phyloP scores from a whole-genome alignment of 2,113 vertebrate species.

The Petrocephalus zakoni region DNA sequence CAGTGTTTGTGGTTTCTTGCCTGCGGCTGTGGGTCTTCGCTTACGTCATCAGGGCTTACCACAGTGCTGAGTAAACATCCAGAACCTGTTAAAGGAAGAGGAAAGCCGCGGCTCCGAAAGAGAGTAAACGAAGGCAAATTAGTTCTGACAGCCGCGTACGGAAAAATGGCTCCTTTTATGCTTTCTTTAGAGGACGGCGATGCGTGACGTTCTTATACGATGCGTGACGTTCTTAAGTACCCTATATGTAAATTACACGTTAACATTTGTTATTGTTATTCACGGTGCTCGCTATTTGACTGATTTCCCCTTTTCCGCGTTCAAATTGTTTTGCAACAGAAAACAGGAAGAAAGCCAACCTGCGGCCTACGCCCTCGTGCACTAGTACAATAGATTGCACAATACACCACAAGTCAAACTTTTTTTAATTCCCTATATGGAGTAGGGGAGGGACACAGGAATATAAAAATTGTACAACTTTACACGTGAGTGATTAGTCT shows the following conservation, averaged over 20 bases:
- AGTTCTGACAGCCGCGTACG: background rate
- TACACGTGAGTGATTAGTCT: background rate
- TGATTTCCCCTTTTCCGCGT: background rate
- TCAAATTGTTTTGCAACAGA: background rate
- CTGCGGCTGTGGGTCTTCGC: slow-evolving; percentile 49
- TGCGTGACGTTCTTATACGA: background rate
- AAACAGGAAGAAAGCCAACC: background rate
- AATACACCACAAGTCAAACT: background rate
- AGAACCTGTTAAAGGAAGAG: slow-evolving; percentile 58
- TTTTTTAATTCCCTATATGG: background rate
- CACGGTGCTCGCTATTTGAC: background rate
- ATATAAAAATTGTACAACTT: background rate
- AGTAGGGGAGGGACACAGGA: background rate
- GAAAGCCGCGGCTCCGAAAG: background rate
- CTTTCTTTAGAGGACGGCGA: background rate
- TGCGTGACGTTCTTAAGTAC: background rate
- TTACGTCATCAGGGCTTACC: slow-evolving; percentile 39
- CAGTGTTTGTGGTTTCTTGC: slow-evolving; percentile 61
- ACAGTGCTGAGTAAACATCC: slow-evolving; percentile 69
- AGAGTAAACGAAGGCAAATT: background rate
- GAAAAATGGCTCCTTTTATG: background rate
- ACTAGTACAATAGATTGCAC: background rate
- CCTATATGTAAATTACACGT: background rate
- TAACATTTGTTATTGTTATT: background rate
- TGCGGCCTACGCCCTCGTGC: background rate